Base-by-base conservation (phyloP, 2,113 vertebrate genomes). In the Arvicanthis niloticus region DNA sequence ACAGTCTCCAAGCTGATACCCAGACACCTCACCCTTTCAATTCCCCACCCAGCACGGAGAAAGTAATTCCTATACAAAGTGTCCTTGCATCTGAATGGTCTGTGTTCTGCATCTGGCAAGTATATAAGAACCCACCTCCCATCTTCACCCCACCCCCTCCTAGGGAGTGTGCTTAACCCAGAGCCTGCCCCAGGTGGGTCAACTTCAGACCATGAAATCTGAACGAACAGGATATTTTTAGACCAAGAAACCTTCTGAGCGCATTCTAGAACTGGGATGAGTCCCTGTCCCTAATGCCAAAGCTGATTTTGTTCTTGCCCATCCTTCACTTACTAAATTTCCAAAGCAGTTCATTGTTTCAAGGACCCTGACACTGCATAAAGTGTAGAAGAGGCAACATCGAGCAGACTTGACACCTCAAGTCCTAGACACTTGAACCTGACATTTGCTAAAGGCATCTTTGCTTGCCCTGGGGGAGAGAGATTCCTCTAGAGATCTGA, bases 131-230 rank as follows among this genome's bases (percentile, higher is more conserved):
- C 31, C 17, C 11, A 22, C 53, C 80, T n/a, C 78, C 10, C 2
- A 70, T 53, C 4, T 56, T 15, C 37, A 42, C 81, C 80, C 42
- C 4, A 3, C 34, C 76, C 31, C 51, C 60, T 96, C 77, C 5
- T 17, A 78, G 53, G 81, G n/a, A 26, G 62, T 68, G 68, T 7
- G 37, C 67, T 96, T 92, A 82, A 91, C 56, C 40, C 68, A 62
- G 93, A 95, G 40, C 72, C 53, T 85, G 42, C 31, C 29, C 22
- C 73, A 48, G 22, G 19, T 80, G 58, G 56, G 70, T 9, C 56
- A 93, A 88, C 89, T 93, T 93, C 84, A 88, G 51, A 91, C 60
- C 81, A 48, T 48, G 58, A 96, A 97, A 95, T 58, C 86, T 80
- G 76, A 97, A 94, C 40, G 77, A 97, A 72, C 72, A 92, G 81